Percentiles rank a stretch among this genome's conserved stretches.
These are phyloP conservation scores for Oncorhynchus clarkii DNA, from an alignment of 2,113 vertebrate genomes.

Conservation along the genomic window DNA sequence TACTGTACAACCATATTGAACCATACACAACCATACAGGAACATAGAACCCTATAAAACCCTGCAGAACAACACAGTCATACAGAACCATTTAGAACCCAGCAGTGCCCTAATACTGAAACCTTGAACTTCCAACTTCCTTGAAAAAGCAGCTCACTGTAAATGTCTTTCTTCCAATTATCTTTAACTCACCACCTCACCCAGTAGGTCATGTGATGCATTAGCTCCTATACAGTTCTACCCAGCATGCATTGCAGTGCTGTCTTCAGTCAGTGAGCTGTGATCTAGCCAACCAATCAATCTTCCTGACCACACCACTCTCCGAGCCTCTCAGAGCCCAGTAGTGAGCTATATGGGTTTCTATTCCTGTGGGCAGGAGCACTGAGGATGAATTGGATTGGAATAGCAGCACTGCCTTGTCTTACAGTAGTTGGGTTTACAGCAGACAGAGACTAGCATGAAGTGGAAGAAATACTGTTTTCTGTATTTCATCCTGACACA, in stretches of 20 bases:
- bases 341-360: conserved; percentile 52
- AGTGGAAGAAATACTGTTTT: conserved; percentile 33
- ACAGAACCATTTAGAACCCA: neutral
- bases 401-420: conserved; percentile 45
- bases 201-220: conserved; percentile 49
- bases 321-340: conserved; percentile 35
- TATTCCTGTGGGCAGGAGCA: conserved; percentile 76
- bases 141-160: conserved; percentile 10
- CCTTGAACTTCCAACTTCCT: neutral
- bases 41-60: too few species aligned
- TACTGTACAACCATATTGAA: too few species aligned
- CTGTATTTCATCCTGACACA: conserved; percentile 44
- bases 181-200: conserved; percentile 30
- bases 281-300: conserved; percentile 58
- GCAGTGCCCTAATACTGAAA: neutral
- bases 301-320: conserved; percentile 61
- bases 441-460: conserved; percentile 32
- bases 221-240: conserved; percentile 24
- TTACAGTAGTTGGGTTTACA: conserved; percentile 27
- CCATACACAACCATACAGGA: too few species aligned
- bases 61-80: neutral
- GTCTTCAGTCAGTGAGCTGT: conserved; percentile 54
- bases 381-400: conserved; percentile 72
- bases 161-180: conserved; percentile 18
- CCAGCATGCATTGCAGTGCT: conserved; percentile 30